Conservation (phyloP, 1,140 invertebrate species). For the Belonocnema kinseyi region DNA sequence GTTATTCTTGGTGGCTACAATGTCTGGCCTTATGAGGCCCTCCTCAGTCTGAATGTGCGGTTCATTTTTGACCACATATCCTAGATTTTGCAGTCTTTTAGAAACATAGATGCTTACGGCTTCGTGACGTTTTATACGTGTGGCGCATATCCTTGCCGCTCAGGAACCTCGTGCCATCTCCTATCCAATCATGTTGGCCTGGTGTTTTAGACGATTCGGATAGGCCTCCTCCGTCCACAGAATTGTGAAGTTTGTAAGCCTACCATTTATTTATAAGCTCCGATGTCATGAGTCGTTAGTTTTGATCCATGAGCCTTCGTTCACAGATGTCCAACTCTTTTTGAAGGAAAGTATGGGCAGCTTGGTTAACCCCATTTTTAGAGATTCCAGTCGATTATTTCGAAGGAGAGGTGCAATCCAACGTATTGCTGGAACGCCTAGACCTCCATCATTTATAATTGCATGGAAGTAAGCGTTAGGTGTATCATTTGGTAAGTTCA, state of each 20-base stretch:
- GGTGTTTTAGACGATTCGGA: not conserved
- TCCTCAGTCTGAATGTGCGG: conserved; percentile 10
- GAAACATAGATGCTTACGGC: conserved; percentile 41
- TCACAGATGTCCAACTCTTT: not conserved
- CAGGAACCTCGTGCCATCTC: not conserved
- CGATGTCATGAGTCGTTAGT: conserved; percentile 9
- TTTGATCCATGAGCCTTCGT: conserved; percentile 14
- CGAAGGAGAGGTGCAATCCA: not conserved
- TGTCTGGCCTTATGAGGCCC: conserved; percentile 41
- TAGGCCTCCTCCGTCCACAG: conserved; percentile 27
- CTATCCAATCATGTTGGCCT: conserved; percentile 5
- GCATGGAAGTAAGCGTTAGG: conserved; percentile 56
- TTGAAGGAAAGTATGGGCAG: conserved; percentile 24
- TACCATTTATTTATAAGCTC: not conserved
- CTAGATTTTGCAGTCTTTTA: not conserved
- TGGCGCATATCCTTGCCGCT: conserved; percentile 60
- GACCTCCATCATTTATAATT: conserved; percentile 49
- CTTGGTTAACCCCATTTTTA: conserved; percentile 8
- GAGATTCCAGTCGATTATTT: not conserved
- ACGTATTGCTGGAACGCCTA: conserved; percentile 1
- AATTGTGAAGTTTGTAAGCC: not conserved
- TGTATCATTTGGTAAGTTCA: conserved; percentile 51
- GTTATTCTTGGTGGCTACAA: conserved; percentile 18
- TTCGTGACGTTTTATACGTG: conserved; percentile 60
- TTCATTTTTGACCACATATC: conserved; percentile 41